Evolutionary conservation across 92 coral and sea anemone genomes (phyloP), one percentile per base, ranked within the genome.

Genomic region (Parazoanthus darwini): DNA sequence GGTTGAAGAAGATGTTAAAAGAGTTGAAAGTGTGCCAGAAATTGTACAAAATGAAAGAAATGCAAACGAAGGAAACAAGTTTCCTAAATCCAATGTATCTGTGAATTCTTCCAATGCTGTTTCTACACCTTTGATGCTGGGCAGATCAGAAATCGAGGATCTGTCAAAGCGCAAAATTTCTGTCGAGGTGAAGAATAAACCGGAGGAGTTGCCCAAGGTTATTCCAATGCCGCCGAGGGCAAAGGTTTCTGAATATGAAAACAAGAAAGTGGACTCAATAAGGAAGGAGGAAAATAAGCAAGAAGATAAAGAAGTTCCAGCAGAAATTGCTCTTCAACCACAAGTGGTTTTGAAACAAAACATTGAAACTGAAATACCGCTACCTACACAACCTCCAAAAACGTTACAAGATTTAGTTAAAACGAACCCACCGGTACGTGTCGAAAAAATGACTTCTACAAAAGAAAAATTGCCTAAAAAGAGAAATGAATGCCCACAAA

Each of bases 121-220:
- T 29, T 33, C 50, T 35, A 25, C 79, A 16, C 87, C 39, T 20
- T 43, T 84, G 68, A 72, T 51, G 10, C 15, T 65, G 16, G 71
- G 8, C n/a, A 84, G 44, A 48, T 33, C 87, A 25, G 87, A 84
- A 9, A 8, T 43, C 11, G 87, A 84, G 87, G 87, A 84, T 26
- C 58, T 48, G 33, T 26, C 87, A 26, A 84, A 84, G 58, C 87
- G 87, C n/a, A 71, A 59, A 72, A 84, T 84, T 73, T 84, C 79
- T 22, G 26, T 84, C 33, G 87, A 84, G 56, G 87, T 84, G 44
- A 84, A 84, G 63, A 35, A 50, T 3, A 84, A 84, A 35, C 87
- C 78, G 15, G 87, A 51, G 44, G 87, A 84, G 63, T 14, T 84
- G 8, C 79, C 87, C 6, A 84, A 44, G 43, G 36, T 48, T 26